Percentiles rank a stretch among this genome's conserved stretches.
Evolutionary conservation across 1,140 invertebrate genomes (phyloP).

Genomic region (Asbolus verrucosus): DNA sequence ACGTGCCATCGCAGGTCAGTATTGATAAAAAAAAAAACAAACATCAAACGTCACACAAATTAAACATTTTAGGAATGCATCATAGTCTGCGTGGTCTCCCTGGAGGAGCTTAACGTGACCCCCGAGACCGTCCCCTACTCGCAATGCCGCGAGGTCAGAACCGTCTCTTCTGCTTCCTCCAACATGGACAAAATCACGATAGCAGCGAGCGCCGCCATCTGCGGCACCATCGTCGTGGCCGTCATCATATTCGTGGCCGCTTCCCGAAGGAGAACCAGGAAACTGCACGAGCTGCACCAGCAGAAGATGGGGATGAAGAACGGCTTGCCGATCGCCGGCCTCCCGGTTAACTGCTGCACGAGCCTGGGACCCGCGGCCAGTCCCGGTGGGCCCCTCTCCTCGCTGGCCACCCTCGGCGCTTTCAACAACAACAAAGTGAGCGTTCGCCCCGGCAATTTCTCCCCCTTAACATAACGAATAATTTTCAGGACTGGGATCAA

Average conservation of each 20-base stretch:
- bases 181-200: constrained; percentile 96
- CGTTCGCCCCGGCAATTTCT: too few species aligned
- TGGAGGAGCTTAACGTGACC: constrained; percentile 87
- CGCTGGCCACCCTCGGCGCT: constrained; percentile 80
- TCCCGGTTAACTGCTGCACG: constrained; percentile 82
- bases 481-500: constrained; percentile 91
- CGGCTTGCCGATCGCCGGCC: constrained; percentile 75
- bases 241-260: constrained; percentile 89
- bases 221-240: constrained; percentile 90
- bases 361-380: constrained; percentile 77
- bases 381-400: constrained; percentile 82
- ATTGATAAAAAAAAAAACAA: background rate
- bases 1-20: constrained; percentile 85
- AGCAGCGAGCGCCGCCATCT: constrained; percentile 92
- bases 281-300: constrained; percentile 78
- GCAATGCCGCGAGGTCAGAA: constrained; percentile 90
- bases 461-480: too few species aligned
- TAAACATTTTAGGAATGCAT: constrained; percentile 83
- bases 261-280: constrained; percentile 76
- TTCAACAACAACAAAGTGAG: constrained; percentile 85
- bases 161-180: constrained; percentile 81
- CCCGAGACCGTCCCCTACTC: constrained; percentile 86
- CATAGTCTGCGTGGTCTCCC: constrained; percentile 89
- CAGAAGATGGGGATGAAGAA: constrained; percentile 71
- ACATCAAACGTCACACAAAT: too few species aligned